Percentiles rank a stretch among this genome's conserved stretches.
phyloP scores from a whole-genome alignment of 1,140 invertebrate species.

The Euura lappo region DNA sequence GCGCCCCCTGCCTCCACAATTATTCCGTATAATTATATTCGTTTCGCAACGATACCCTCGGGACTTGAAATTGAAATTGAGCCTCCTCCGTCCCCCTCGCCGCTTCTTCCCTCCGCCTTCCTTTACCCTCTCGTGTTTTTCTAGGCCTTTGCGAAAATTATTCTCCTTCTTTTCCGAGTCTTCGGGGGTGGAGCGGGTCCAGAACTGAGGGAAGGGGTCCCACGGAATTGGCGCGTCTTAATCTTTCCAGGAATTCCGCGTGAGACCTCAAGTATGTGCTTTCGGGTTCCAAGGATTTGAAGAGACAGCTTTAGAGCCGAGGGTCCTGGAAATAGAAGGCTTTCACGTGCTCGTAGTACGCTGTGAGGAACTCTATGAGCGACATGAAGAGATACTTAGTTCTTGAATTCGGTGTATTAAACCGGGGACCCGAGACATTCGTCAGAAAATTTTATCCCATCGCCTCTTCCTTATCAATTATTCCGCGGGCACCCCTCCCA shows the following conservation, averaged over 20 bases:
- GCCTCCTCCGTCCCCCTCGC: slow-evolving; percentile 2
- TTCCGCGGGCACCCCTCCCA: too few species aligned
- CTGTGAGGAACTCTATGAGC: neutral
- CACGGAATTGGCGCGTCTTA: neutral
- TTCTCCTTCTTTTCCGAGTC: slow-evolving; percentile 23
- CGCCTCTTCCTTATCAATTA: neutral
- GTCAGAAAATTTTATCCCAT: neutral
- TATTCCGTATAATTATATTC: slow-evolving; percentile 64
- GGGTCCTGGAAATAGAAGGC: neutral
- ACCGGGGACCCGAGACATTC: neutral
- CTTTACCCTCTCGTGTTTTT: slow-evolving; percentile 16
- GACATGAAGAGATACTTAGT: neutral
- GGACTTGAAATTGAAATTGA: slow-evolving; percentile 59
- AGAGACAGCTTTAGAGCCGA: neutral
- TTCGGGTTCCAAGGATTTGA: neutral
- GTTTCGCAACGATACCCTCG: slow-evolving; percentile 60
- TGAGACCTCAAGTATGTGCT: slow-evolving; percentile 6
- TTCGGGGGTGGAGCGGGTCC: slow-evolving; percentile 13
- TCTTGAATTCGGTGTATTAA: neutral
- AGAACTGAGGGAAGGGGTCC: neutral
- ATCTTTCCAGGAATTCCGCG: slow-evolving; percentile 6
- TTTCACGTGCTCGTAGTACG: too few species aligned
- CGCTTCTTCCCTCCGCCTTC: slow-evolving; percentile 34
- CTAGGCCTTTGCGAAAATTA: slow-evolving; percentile 16
- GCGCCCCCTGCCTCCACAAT: slow-evolving; percentile 51